phyloP scores from a whole-genome alignment of 1,140 invertebrate genomes.

The Drosophila erecta region DNA sequence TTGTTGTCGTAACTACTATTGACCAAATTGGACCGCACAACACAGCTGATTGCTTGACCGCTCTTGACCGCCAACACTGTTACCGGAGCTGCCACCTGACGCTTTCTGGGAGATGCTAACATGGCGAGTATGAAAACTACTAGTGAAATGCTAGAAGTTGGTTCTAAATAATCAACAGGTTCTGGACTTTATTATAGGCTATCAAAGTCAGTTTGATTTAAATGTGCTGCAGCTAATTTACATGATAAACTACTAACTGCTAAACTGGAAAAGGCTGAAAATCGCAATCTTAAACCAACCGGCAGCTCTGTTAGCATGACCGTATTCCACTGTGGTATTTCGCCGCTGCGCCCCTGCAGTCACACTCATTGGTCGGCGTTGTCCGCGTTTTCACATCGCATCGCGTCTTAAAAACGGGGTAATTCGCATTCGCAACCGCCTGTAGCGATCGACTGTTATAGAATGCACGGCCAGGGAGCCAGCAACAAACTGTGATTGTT shows the following conservation, averaged over 20 bases:
- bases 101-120: neutral
- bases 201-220: too few relatives aligned
- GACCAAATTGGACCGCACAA: constrained; percentile 11
- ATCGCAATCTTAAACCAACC: neutral
- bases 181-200: too few relatives aligned
- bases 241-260: neutral
- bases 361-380: constrained; percentile 17
- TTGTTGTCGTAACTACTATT: constrained; percentile 56
- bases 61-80: constrained; percentile 10
- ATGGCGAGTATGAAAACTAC: neutral
- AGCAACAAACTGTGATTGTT: constrained; percentile 17
- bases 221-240: neutral
- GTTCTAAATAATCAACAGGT: too few relatives aligned
- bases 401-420: constrained; percentile 12
- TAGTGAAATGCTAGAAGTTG: neutral
- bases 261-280: neutral
- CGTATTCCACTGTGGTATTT: neutral
- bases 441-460: constrained; percentile 7
- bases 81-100: neutral
- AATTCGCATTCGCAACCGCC: constrained; percentile 1
- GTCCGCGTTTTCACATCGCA: constrained; percentile 30
- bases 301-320: neutral
- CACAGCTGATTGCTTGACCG: constrained; percentile 27
- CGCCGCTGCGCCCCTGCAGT: neutral
- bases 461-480: constrained; percentile 11